These are phyloP conservation scores for Nasonia oneida DNA, from an alignment of 2,888 invertebrate genomes.

Conservation along the genomic window DNA sequence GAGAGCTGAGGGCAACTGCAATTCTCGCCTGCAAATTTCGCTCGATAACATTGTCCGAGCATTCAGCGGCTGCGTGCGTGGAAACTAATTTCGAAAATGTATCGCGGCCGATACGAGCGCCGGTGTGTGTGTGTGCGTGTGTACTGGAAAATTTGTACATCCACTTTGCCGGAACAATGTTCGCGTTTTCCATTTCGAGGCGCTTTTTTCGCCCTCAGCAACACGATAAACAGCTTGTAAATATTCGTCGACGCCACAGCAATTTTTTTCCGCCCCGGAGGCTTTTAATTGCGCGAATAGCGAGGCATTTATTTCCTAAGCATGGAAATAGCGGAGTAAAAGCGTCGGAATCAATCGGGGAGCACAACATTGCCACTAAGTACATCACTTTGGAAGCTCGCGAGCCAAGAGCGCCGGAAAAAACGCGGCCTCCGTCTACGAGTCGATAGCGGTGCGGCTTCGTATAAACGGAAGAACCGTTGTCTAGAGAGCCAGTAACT, in stretches of 20 bases:
- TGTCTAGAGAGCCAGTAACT: slow-evolving; percentile 4
- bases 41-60: neutral
- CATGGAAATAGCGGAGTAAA: neutral
- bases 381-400: neutral
- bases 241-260: neutral
- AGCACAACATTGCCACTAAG: neutral
- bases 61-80: too few species aligned
- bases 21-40: neutral
- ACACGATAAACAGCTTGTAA: neutral
- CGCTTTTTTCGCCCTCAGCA: neutral
- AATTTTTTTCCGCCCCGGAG: neutral
- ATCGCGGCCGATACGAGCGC: neutral
- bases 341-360: neutral
- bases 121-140: neutral
- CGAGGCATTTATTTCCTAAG: neutral
- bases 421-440: neutral
- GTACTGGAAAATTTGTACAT: neutral
- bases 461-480: neutral
- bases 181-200: neutral
- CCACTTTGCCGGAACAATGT: neutral
- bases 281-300: neutral
- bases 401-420: neutral
- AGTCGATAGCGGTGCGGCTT: neutral
- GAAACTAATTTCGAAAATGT: slow-evolving; percentile 22
- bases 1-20: too few species aligned